Base-by-base conservation (phyloP, 2,797 vertebrate species). In the Limosa lapponica region DNA sequence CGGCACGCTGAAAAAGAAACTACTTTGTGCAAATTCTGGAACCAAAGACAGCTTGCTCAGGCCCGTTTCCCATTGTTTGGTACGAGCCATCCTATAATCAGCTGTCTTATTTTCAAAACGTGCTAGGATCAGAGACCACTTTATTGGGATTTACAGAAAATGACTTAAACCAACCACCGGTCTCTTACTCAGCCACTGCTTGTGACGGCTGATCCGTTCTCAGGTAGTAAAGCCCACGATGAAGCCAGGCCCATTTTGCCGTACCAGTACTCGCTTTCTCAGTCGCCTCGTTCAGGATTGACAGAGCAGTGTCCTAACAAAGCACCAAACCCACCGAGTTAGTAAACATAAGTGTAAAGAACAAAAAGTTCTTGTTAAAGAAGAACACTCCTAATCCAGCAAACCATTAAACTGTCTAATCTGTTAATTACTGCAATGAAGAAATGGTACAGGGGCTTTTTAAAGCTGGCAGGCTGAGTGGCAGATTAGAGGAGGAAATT, bases 181-280 rank as follows among this genome's bases (percentile, higher is more conserved):
- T 51, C 27, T 65, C 99, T 98, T 99, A 99, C 99, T 99, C 99
- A 64, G 98, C 92, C 88, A 98, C 98, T 62, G 99, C 99, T 95
- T 98, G 98, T 34, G 98, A 98, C 67, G 99, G 98, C 55, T 99
- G 98, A 67, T 98, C 98, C 34, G 96, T 97, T 97, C 99, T 99
- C 91, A 99, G 95, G 96, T 99, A 98, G 97, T 99, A 99, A 4
- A 99, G 98, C 20, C 99, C 99, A 96, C 99, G 98, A 94, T 98
- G 98, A 96, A 99, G 99, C 99, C 99, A 99, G 54, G 99, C 99
- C 99, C 99, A 99, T 95, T 99, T 99, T n/a, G 98, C 99, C 7
- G 98, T 98, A 72, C 99, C 99, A 64, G 99, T 98, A 36, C 98
- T 98, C 8, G 99, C 99, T 97, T 98, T 98, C 61, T 98, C 98